Base-by-base conservation (phyloP, 2,797 vertebrate genomes). In the Melanotaenia parkinsoni region DNA sequence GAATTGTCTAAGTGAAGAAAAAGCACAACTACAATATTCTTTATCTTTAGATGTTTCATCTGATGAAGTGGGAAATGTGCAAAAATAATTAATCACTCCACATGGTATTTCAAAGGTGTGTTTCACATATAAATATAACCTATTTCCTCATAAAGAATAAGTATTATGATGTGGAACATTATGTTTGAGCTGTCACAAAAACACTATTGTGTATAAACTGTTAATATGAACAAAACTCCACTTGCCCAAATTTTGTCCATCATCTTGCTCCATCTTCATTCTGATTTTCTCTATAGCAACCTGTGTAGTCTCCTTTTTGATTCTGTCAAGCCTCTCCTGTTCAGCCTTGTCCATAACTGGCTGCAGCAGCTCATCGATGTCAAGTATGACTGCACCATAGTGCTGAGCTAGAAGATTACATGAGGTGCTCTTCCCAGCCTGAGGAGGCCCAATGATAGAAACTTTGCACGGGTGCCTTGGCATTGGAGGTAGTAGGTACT, bases 401-500 rank as follows among this genome's bases (percentile, higher is more conserved):
- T 94, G 83, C 30, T 93, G 72, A 61, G 97, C 97, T 80, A 99
- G 82, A 66, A 95, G 84, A 22, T 84, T 78, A 82, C 94, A 94
- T 59, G 97, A 63, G n/a, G 95, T 96, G 86, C 95, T 97, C 91
- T 92, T 99, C 71, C 97, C 98, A 73, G 95, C 90, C 54, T 76
- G 89, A 0, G 91, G 89, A 47, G 96, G 95, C 20, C 98, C 97
- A 67, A 96, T 89, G 38, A 99, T 80, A 10, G 95, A 88, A 56
- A 98, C 92, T 92, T 93, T 97, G 83, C 96, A 98, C 8, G 97
- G 96, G 71, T 93, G 83, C 9, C 88, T 76, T 6, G 97, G 98
- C 96, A 97, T 97, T 26, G 96, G 97, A 35, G 96, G 96, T 50
- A 97, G 91, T 32, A 99, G 91, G 82, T 96, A 99, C 24, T 73